phyloP scores from a whole-genome alignment of 2,888 invertebrate genomes.

The Dioctria linearis region DNA sequence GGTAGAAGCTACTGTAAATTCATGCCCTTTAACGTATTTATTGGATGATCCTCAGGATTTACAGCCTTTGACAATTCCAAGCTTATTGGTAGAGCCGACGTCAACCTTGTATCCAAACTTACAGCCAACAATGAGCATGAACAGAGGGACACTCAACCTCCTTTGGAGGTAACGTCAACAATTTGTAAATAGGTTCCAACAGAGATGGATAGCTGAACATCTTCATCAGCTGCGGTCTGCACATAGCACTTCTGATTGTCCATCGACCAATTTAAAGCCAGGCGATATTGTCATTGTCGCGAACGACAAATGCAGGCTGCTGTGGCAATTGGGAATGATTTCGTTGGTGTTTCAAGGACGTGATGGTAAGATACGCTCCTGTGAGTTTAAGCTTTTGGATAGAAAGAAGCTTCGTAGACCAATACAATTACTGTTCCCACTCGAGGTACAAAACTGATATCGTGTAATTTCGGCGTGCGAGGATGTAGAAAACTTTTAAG shows the following conservation, averaged over 20 bases:
- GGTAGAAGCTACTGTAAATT: no score
- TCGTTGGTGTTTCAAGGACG: neutral
- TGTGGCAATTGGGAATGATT: neutral
- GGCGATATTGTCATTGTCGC: neutral
- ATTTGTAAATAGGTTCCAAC: no score
- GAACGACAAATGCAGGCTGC: neutral
- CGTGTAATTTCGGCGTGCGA: no score
- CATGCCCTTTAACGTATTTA: neutral
- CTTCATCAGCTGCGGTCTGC: slow-evolving; percentile 11
- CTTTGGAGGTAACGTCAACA: no score
- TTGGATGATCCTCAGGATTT: neutral
- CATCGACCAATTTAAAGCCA: no score
- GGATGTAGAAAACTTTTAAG: no score
- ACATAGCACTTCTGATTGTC: neutral
- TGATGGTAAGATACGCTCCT: slow-evolving; percentile 5
- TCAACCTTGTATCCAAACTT: neutral
- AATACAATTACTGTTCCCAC: neutral
- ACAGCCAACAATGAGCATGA: neutral
- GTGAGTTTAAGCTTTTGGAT: neutral
- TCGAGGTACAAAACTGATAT: neutral
- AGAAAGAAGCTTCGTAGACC: neutral
- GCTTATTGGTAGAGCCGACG: neutral
- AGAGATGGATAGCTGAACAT: neutral
- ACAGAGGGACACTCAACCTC: no score
- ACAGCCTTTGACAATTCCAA: neutral